These are phyloP conservation scores for Geotrupes spiniger DNA, from an alignment of 2,888 invertebrate genomes.

Conservation along the genomic window DNA sequence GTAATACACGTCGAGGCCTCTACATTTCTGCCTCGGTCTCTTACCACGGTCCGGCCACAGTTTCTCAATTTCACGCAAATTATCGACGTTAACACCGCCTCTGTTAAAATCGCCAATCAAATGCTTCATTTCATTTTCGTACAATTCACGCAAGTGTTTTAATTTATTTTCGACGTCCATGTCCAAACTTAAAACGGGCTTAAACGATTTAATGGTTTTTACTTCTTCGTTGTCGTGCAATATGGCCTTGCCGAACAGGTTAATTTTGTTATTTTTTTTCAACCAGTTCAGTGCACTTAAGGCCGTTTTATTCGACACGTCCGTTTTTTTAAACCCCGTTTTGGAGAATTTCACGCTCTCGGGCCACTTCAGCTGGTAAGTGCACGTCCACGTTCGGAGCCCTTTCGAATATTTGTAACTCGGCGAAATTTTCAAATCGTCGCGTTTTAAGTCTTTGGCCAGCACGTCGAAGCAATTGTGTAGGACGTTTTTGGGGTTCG, in stretches of 20 bases:
- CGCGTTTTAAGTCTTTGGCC: conserved; percentile 47
- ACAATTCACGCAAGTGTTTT: too few species aligned
- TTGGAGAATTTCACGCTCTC: conserved; percentile 55
- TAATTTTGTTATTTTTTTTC: conserved; percentile 51
- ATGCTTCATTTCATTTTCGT: conserved; percentile 30
- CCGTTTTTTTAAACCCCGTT: conserved; percentile 54
- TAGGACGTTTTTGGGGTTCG: conserved; percentile 52
- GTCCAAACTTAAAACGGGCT: conserved; percentile 37
- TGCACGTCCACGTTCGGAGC: conserved; percentile 53
- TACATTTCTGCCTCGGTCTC: conserved; percentile 25
- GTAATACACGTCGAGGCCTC: conserved; percentile 31
- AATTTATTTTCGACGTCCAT: too few species aligned
- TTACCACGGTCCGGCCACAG: conserved; percentile 3
- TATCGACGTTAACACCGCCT: not conserved
- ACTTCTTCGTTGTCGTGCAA: conserved; percentile 50
- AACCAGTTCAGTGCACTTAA: conserved; percentile 57
- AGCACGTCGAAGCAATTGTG: conserved; percentile 52
- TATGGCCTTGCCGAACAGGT: conserved; percentile 52
- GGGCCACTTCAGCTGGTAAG: conserved; percentile 59
- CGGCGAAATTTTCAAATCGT: conserved; percentile 42
- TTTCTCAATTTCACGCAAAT: conserved; percentile 19
- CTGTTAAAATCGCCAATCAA: conserved; percentile 17
- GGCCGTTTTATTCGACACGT: conserved; percentile 57
- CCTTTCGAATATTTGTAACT: conserved; percentile 43
- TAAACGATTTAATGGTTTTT: conserved; percentile 42